Percentiles rank a stretch among this genome's conserved stretches.
Conservation (phyloP, 2,888 invertebrate species). For the Chloroclysta siterata region DNA sequence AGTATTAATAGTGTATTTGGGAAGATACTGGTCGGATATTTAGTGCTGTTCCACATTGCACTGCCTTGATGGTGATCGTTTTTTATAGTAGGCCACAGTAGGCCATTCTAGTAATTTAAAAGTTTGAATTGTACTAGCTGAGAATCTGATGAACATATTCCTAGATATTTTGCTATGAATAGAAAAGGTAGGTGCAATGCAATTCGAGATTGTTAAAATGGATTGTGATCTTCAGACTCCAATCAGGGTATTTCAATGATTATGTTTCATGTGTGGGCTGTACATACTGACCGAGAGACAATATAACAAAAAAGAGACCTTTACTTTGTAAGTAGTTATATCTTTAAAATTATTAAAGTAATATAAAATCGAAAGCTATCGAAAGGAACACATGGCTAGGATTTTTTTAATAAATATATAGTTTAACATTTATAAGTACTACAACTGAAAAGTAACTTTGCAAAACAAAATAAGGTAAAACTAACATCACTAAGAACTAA, state of each 20-base stretch:
- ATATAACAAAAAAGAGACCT: background rate
- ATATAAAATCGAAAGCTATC: slow-evolving; percentile 5
- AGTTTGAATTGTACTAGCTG: background rate
- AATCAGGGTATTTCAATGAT: background rate
- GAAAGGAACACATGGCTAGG: slow-evolving; percentile 27
- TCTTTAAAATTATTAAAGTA: background rate
- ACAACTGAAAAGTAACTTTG: slow-evolving; percentile 21
- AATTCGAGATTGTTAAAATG: slow-evolving; percentile 5
- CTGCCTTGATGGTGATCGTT: background rate
- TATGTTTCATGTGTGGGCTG: background rate
- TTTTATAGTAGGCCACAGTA: background rate
- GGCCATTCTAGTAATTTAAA: background rate
- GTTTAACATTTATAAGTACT: slow-evolving; percentile 16
- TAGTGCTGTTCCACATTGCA: slow-evolving; percentile 10
- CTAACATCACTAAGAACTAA: slow-evolving; percentile 2
- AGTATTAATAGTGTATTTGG: slow-evolving; percentile 5
- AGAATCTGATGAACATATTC: background rate
- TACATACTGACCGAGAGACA: slow-evolving; percentile 8
- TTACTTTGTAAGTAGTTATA: background rate
- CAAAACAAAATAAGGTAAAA: slow-evolving; percentile 12
- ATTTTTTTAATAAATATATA: slow-evolving; percentile 19
- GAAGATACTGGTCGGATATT: background rate
- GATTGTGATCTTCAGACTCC: background rate
- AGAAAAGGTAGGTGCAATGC: background rate
- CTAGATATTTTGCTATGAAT: background rate